Conservation (phyloP, 2,888 invertebrate genomes). For the Ectobius pallidus region DNA sequence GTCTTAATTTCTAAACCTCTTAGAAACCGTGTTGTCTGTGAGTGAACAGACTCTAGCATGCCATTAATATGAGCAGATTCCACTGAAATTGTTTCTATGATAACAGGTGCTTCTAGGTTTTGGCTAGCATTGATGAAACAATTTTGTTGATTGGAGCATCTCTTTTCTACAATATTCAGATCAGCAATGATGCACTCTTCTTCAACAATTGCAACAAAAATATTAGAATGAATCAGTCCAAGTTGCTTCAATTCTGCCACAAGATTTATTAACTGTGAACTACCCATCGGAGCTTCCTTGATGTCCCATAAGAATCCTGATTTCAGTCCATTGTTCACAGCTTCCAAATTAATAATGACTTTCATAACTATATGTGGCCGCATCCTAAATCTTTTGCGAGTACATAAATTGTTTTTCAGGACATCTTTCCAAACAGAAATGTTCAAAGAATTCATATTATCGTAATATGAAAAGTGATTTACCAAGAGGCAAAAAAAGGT, state of each 20-base stretch:
- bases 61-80: too few species aligned
- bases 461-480: too few species aligned
- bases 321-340: conserved; percentile 47
- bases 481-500: too few species aligned
- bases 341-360: conserved; percentile 43
- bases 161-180: conserved; percentile 8
- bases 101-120: conserved; percentile 34
- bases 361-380: not conserved
- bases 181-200: conserved; percentile 28
- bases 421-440: conserved; percentile 9
- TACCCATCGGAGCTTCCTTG: conserved; percentile 41
- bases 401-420: conserved; percentile 7
- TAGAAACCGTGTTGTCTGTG: too few species aligned
- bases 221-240: conserved; percentile 40
- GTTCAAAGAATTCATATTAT: not conserved
- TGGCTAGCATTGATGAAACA: conserved; percentile 44
- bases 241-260: conserved; percentile 43
- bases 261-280: conserved; percentile 39
- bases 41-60: too few species aligned
- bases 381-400: conserved; percentile 31
- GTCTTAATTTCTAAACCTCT: too few species aligned
- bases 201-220: conserved; percentile 41
- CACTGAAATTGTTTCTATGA: not conserved
- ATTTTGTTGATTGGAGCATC: not conserved
- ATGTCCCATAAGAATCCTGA: conserved; percentile 49